A percentile compares a stretch with the other conserved stretches of the same genome.
These are phyloP conservation scores for Eretmocerus hayati DNA, from an alignment of 2,888 invertebrate genomes.

Conservation along the genomic window DNA sequence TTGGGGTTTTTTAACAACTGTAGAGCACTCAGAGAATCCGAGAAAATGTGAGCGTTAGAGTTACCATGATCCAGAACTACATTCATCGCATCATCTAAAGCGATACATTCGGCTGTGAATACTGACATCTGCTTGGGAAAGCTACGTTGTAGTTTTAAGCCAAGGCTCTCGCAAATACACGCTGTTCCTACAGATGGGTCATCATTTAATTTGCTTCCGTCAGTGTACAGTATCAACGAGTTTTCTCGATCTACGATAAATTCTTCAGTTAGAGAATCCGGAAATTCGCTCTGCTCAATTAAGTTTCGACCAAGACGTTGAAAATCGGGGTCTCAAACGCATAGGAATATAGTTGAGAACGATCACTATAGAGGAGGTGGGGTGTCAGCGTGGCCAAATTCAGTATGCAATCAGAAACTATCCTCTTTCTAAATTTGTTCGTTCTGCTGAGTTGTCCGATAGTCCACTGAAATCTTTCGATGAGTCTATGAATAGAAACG, in stretches of 20 bases:
- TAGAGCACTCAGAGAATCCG: conserved; percentile 2
- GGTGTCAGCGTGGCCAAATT: not conserved
- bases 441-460: too few species aligned
- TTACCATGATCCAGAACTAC: not conserved
- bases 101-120: conserved; percentile 4
- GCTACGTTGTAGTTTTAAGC: too few species aligned
- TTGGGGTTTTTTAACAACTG: not conserved
- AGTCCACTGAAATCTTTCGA: too few species aligned
- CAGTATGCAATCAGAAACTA: not conserved
- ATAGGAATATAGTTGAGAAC: not conserved
- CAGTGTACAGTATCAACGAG: not conserved
- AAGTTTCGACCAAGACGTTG: too few species aligned
- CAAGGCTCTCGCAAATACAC: too few species aligned
- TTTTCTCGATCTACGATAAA: not conserved
- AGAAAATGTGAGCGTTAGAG: not conserved
- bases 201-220: not conserved
- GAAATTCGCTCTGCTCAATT: too few species aligned
- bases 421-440: too few species aligned
- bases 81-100: not conserved
- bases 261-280: too few species aligned
- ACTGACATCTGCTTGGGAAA: too few species aligned
- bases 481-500: too few species aligned
- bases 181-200: too few species aligned
- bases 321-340: too few species aligned
- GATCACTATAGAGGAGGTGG: not conserved